Conservation (phyloP, 2,797 vertebrate genomes). For the Danio aesculapii region DNA sequence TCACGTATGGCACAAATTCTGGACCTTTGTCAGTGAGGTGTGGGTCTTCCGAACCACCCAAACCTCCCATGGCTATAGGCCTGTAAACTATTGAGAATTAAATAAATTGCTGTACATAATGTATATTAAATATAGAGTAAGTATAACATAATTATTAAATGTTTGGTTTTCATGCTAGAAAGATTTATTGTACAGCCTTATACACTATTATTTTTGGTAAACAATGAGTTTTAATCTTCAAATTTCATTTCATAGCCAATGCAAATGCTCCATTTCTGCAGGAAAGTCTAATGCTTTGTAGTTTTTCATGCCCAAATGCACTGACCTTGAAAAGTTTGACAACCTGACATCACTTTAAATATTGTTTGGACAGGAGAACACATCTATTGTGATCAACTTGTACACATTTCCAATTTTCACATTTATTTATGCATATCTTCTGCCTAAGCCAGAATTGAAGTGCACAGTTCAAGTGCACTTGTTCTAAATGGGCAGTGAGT, state of each 20-base stretch:
- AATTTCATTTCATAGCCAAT: not conserved
- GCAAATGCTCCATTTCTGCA: not conserved
- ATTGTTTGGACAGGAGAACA: not conserved
- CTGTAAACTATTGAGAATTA: not conserved
- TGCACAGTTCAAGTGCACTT: constrained; percentile 28
- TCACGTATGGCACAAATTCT: no score
- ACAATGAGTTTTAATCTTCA: not conserved
- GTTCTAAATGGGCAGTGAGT: constrained; percentile 29
- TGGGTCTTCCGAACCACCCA: no score
- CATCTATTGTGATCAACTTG: not conserved
- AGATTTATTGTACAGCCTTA: not conserved
- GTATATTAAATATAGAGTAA: no score
- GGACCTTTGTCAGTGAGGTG: no score
- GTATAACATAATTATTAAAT: not conserved
- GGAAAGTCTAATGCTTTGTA: not conserved
- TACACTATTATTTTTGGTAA: not conserved
- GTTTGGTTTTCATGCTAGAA: not conserved
- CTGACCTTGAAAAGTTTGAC: not conserved
- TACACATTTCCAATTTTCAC: not conserved
- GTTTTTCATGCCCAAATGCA: not conserved
- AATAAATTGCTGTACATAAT: no score
- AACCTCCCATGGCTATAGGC: no score
- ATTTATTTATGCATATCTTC: not conserved
- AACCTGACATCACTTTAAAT: not conserved
- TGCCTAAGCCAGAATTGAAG: not conserved